Base-by-base conservation (phyloP, 2,797 vertebrate species). In the Cuniculus paca region DNA sequence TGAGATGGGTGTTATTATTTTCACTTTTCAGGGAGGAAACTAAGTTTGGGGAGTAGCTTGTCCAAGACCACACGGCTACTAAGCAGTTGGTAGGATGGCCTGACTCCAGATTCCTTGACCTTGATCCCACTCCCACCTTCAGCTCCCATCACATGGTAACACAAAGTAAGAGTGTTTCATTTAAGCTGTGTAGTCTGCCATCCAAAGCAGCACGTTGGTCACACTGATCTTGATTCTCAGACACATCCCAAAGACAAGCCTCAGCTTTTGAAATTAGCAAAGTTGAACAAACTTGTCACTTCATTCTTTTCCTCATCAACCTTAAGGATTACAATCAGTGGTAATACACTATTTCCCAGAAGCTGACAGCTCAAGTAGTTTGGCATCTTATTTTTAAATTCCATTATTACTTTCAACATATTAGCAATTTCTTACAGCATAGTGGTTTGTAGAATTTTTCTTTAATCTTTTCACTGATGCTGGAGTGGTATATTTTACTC, bases 301-400 rank as follows among this genome's bases (percentile, higher is more conserved):
- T 88, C 36, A 12, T 86, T 94, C 50, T 79, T 60, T 54, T 88
- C 65, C 50, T 88, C 65, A 12, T 48, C n/a, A 75, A 20, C 54
- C 6, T 68, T 85, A 78, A 31, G 48, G 84, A 93, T 89, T 85
- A 48, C 22, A 22, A n/a, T 85, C 63, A n/a, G 58, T 78, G 50
- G 45, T 48, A 91, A 77, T 61, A 81, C 16, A 70, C 9, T 14
- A 5, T 79, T 78, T 91, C 36, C 79, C 45, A 48, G 34, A 89
- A n/a, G 42, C 6, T 88, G 77, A 60, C 77, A 50, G 17, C 42
- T 91, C 63, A 54, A 3, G 54, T 39, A 45, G 8, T 77, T 91
- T 74, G 70, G 45, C 68, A 83, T 85, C 84, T 36, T 81, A 81
- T 72, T 95, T 96, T 48, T 94, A 91, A 96, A 88, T 91, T 85